phyloP scores from a whole-genome alignment of 2,113 vertebrate species.

The Anolis sagrei region DNA sequence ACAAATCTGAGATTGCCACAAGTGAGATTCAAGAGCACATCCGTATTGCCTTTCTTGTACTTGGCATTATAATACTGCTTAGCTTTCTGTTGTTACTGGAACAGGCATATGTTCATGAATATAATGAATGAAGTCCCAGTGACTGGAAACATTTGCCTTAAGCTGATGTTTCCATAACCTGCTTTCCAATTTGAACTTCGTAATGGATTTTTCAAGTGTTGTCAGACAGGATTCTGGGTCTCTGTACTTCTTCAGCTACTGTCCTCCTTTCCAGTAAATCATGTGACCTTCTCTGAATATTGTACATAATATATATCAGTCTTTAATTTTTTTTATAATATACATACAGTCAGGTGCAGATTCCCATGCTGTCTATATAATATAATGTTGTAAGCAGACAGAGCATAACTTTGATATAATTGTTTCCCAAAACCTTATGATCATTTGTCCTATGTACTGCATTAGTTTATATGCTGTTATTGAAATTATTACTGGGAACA shows the following conservation, averaged over 20 bases:
- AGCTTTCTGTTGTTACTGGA: constrained; percentile 82
- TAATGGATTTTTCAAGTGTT: constrained; percentile 75
- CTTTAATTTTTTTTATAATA: constrained; percentile 1
- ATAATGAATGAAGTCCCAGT: constrained; percentile 82
- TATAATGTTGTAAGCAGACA: background rate
- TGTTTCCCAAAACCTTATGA: background rate
- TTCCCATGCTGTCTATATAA: background rate
- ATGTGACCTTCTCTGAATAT: constrained; percentile 47
- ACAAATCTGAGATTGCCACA: constrained; percentile 50
- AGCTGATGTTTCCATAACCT: constrained; percentile 79
- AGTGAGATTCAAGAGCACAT: constrained; percentile 73
- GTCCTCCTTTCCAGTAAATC: constrained; percentile 45
- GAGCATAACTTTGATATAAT: background rate
- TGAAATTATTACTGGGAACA: background rate
- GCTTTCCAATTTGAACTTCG: constrained; percentile 76
- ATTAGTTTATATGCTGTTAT: background rate
- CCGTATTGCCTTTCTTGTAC: constrained; percentile 73
- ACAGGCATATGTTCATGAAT: constrained; percentile 70
- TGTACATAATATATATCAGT: constrained; percentile 59
- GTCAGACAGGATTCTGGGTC: constrained; percentile 75
- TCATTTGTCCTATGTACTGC: background rate
- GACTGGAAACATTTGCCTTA: constrained; percentile 78
- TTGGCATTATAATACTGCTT: constrained; percentile 78
- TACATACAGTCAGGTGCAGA: constrained; percentile 52
- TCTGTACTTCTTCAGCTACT: constrained; percentile 73